Evolutionary conservation across 2,888 invertebrate genomes (phyloP), one percentile per base, ranked within the genome.

Genomic region (Prostheceraeus crozeri): DNA sequence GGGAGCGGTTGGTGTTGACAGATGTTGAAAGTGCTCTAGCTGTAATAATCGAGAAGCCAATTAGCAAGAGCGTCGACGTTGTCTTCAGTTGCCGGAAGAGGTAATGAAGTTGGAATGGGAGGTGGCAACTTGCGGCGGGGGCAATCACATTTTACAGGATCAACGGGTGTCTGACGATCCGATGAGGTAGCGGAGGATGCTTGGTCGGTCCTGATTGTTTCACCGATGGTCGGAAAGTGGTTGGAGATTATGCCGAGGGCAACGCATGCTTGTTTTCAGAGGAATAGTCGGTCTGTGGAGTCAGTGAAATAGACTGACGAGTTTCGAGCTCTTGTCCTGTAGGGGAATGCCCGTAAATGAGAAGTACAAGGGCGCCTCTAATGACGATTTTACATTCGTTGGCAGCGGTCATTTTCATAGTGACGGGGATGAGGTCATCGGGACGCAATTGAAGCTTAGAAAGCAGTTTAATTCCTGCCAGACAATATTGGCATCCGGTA

Each of bases 181-280:
- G 60, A 16, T 16, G 40, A 6, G 8, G 40, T 4, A 40, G 40
- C 40, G 19, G 19, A 11, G 35, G 53, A 14, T 21, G 59, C n/a
- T n/a, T 11, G 3, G 11, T 23, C 33, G 19, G 53, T 25, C n/a
- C n/a, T n/a, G n/a, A n/a, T n/a, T n/a, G n/a, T n/a, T 14, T 62
- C 60, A 25, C 61, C 62, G 33, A 62, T 52, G 10, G 51, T 57
- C 10, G 65, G 66, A 51, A 69, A 67, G 28, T 10, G 35, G 1
- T 52, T 36, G 1, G 65, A 35, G 8, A 69, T 65, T 11, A 68
- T 65, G n/a, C 68, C 64, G 0, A 69, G 60, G 3, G 33, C 48
- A 3, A 62, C 23, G 48, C 67, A 69, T 6, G 68, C 67, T 28
- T 69, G 65, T 28, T 64, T 59, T 52, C 65, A 65, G 21, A 69